phyloP scores from a whole-genome alignment of 2,888 invertebrate genomes.

The Trissolcus brochymenae region DNA sequence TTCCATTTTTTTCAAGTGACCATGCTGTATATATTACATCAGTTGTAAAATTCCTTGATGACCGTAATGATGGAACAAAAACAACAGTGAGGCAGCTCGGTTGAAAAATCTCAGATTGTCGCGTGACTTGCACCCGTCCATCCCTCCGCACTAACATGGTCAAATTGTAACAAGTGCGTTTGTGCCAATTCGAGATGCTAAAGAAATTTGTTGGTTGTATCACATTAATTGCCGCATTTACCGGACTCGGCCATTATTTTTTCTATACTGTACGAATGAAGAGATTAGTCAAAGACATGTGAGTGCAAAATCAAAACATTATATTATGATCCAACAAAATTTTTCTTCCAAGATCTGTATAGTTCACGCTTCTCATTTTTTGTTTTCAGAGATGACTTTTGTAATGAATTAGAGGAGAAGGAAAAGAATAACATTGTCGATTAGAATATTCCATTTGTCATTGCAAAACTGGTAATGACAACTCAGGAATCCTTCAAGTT shows the following conservation, averaged over 20 bases:
- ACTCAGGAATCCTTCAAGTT: too few species aligned
- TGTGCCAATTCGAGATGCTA: constrained; percentile 13
- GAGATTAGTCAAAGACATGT: constrained; percentile 42
- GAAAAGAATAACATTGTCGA: constrained; percentile 34
- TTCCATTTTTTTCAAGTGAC: too few species aligned
- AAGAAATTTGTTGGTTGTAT: constrained; percentile 39
- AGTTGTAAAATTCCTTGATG: too few species aligned
- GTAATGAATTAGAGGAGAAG: constrained; percentile 37
- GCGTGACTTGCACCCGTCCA: too few species aligned
- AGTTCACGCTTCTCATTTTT: not conserved
- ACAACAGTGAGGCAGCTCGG: too few species aligned
- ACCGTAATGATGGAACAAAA: too few species aligned
- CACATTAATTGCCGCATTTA: constrained; percentile 30
- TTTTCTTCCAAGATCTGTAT: not conserved
- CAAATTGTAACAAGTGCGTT: not conserved
- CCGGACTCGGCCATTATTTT: constrained; percentile 37
- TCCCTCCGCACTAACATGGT: not conserved
- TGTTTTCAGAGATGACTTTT: constrained; percentile 37
- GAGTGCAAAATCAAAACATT: constrained; percentile 15
- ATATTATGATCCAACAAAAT: not conserved
- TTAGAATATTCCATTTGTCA: not conserved
- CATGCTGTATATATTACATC: too few species aligned
- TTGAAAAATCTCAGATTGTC: too few species aligned
- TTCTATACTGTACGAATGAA: constrained; percentile 35
- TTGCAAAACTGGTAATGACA: too few species aligned